phyloP scores from a whole-genome alignment of 37 sponge, comb jelly and placozoan species.

The Geodia barretti region DNA sequence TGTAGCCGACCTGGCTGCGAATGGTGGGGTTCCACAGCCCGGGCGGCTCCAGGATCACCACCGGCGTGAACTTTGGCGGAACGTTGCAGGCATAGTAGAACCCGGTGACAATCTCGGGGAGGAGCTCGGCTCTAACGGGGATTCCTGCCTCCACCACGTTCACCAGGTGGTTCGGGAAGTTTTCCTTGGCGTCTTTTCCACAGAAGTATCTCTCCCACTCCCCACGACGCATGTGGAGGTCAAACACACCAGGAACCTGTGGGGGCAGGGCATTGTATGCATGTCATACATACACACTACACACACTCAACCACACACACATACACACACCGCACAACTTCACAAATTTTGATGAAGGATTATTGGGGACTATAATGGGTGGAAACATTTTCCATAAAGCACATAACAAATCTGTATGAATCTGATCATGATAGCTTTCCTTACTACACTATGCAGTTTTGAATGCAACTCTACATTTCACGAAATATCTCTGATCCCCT shows the following conservation, averaged over 20 bases:
- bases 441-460: too few species aligned
- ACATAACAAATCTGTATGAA: too few species aligned
- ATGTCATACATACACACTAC: too few species aligned
- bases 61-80: slow-evolving; percentile 15
- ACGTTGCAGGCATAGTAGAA: slow-evolving; percentile 9
- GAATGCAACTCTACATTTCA: too few species aligned
- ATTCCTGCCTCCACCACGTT: slow-evolving; percentile 14
- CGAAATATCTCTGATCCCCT: too few species aligned
- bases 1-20: neutral
- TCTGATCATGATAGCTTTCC: too few species aligned
- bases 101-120: slow-evolving; percentile 19
- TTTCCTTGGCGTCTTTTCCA: slow-evolving; percentile 35
- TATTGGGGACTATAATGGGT: neutral
- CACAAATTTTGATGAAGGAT: neutral
- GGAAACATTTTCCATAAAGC: neutral
- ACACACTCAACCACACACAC: neutral
- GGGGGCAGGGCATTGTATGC: too few species aligned
- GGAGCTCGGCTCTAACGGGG: neutral
- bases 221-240: slow-evolving; percentile 26
- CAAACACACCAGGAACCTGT: slow-evolving; percentile 43
- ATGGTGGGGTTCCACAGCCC: slow-evolving; percentile 15
- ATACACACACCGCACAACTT: too few species aligned
- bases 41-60: slow-evolving; percentile 23
- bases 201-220: slow-evolving; percentile 33
- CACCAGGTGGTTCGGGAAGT: neutral